Evolutionary conservation across 2,888 invertebrate species (phyloP), one percentile per base, ranked within the genome.

Genomic region (Adelognathus sp.): DNA sequence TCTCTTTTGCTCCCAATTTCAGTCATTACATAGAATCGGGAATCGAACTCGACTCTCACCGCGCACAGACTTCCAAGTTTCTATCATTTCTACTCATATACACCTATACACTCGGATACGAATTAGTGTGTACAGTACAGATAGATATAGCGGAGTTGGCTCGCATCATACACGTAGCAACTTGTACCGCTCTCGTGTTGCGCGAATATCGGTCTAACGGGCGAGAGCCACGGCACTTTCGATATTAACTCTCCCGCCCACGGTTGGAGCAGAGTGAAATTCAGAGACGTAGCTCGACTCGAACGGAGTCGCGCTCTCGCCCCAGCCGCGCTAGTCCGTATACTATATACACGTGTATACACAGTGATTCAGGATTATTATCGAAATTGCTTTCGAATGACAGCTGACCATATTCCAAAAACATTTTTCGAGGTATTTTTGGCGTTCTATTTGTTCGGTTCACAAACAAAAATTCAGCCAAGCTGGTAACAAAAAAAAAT

Each of bases 211-310:
- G 69, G 58, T 60, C 27, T 31, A 64, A 18, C 58, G 24, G n/a
- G 50, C 31, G 64, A 50, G 16, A 56, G 56, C 63, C 24, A 54
- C 29, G 61, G 58, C 80, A 81, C 82, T 83, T 83, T 81, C 82
- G 73, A 79, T 83, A 83, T 80, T 74, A 76, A 61, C 80, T 76
- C n/a, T n/a, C 76, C 81, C 79, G 71, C 79, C 79, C 71, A 76
- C 76, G 31, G 61, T 21, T n/a, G 63, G 81, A 82, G 74, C 82
- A 78, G 84, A 86, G 88, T 88, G 89, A 89, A 88, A 89, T 88
- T 88, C 85, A 81, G 74, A 11, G n/a, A n/a, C 77, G 29, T 60
- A 63, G 54, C 74, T 58, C 73, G 71, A 52, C 24, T 63, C 61
- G 71, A 75, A 50, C 58, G 27, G 29, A 41, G 63, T 58, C 73